Conservation (phyloP, 2,113 vertebrate genomes). For the Shinisaurus crocodilurus region DNA sequence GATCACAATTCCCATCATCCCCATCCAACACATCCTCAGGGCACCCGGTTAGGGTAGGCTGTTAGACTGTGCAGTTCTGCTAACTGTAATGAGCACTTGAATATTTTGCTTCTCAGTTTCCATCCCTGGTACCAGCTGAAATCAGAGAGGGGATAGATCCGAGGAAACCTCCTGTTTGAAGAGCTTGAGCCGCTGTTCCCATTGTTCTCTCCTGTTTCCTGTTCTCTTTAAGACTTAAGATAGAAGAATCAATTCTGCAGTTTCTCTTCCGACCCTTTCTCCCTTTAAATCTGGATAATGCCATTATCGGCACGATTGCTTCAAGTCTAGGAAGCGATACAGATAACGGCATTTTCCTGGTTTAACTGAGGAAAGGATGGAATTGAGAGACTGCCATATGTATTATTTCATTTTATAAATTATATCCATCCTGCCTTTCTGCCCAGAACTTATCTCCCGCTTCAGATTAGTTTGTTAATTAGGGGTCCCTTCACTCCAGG, state of each 20-base stretch:
- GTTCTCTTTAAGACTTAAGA: not conserved
- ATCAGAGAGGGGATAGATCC: not conserved
- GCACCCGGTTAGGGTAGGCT: too few relatives aligned
- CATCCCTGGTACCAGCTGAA: not conserved
- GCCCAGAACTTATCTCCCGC: slow-evolving; percentile 13
- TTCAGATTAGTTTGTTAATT: slow-evolving; percentile 30
- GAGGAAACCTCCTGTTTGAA: not conserved
- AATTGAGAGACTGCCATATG: not conserved
- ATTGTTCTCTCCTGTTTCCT: not conserved
- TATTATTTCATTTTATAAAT: not conserved
- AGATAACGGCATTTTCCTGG: not conserved
- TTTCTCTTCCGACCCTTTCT: not conserved
- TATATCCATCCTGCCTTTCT: not conserved
- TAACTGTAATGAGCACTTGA: not conserved
- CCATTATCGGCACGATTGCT: not conserved
- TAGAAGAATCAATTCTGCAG: not conserved
- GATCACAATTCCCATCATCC: too few relatives aligned
- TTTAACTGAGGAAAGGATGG: not conserved
- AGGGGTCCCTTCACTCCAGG: not conserved
- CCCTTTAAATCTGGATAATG: not conserved
- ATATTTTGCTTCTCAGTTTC: not conserved
- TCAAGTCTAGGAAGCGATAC: not conserved
- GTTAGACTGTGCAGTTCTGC: not conserved
- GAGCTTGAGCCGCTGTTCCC: too few relatives aligned
- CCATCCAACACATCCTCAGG: too few relatives aligned